phyloP scores from a whole-genome alignment of 2,113 vertebrate genomes.

The Synchiropus splendidus region DNA sequence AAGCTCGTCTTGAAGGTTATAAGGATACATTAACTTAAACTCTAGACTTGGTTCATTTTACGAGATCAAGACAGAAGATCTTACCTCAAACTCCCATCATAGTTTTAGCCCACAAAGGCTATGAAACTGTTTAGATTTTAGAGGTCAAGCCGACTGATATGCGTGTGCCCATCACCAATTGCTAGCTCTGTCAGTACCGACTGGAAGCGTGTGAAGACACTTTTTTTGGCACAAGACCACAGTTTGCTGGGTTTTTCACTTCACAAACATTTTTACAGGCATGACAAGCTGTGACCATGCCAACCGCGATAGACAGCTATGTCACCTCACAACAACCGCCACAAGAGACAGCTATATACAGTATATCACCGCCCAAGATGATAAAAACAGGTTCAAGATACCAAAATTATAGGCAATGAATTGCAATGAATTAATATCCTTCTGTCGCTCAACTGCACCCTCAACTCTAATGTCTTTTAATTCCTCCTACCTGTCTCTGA shows the following conservation, averaged over 20 bases:
- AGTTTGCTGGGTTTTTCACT: constrained; percentile 53
- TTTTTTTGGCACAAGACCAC: constrained; percentile 53
- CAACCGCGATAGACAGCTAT: constrained; percentile 52
- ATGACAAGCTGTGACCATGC: constrained; percentile 49
- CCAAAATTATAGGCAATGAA: too few species aligned
- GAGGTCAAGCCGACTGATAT: constrained; percentile 1
- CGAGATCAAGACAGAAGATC: constrained; percentile 42
- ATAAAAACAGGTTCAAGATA: too few species aligned
- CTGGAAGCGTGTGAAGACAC: constrained; percentile 38
- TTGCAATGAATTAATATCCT: constrained; percentile 2
- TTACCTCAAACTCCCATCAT: too few species aligned
- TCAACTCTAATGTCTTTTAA: too few species aligned
- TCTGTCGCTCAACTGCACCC: constrained; percentile 13
- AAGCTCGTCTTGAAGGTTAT: constrained; percentile 48
- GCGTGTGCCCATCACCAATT: constrained; percentile 25
- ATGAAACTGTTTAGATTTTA: constrained; percentile 6
- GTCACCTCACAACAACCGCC: constrained; percentile 59
- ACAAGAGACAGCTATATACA: constrained; percentile 62
- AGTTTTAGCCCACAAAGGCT: too few species aligned
- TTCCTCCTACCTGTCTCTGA: too few species aligned
- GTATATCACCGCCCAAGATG: constrained; percentile 51
- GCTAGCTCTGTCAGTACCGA: too few species aligned
- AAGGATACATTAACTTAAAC: constrained; percentile 57
- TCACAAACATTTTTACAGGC: constrained; percentile 69
- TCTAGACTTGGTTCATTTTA: constrained; percentile 40